Conservation (phyloP, 2,797 vertebrate species). For the Callimico goeldii region DNA sequence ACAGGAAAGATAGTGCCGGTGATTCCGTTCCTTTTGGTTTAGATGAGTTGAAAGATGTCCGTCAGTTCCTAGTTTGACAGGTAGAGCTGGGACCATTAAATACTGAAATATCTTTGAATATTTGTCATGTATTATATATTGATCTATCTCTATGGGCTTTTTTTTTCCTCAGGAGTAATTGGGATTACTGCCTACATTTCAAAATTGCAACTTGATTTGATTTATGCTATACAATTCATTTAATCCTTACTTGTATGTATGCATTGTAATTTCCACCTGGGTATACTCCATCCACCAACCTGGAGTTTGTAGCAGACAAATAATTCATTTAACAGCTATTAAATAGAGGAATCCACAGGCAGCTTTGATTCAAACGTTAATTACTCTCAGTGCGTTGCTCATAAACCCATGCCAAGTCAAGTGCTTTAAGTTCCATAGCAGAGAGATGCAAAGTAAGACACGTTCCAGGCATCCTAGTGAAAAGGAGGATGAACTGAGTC, state of each 20-base stretch:
- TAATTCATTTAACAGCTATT: slow-evolving; percentile 84
- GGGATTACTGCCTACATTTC: slow-evolving; percentile 29
- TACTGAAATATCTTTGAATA: slow-evolving; percentile 15
- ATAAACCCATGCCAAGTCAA: slow-evolving; percentile 77
- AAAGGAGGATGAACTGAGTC: slow-evolving; percentile 14
- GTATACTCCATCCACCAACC: slow-evolving; percentile 66
- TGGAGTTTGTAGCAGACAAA: slow-evolving; percentile 75
- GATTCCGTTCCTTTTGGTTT: not conserved
- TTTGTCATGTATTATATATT: not conserved
- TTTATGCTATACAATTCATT: slow-evolving; percentile 71
- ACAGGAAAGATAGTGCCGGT: not conserved
- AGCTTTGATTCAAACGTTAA: slow-evolving; percentile 85
- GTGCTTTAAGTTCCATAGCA: slow-evolving; percentile 54
- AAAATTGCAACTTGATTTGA: slow-evolving; percentile 47
- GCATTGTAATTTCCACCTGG: slow-evolving; percentile 65
- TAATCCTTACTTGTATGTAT: slow-evolving; percentile 43
- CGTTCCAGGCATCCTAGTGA: slow-evolving; percentile 41
- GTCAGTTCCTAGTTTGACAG: not conserved
- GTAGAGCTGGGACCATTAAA: slow-evolving; percentile 23
- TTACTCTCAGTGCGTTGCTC: slow-evolving; percentile 81
- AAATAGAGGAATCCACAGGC: slow-evolving; percentile 83
- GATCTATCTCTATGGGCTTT: not conserved
- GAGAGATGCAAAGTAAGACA: slow-evolving; percentile 61
- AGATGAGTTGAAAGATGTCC: not conserved
- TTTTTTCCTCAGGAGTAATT: slow-evolving; percentile 21